Evolutionary conservation across 1,140 invertebrate species (phyloP).

Genomic region (Nymphalis io): DNA sequence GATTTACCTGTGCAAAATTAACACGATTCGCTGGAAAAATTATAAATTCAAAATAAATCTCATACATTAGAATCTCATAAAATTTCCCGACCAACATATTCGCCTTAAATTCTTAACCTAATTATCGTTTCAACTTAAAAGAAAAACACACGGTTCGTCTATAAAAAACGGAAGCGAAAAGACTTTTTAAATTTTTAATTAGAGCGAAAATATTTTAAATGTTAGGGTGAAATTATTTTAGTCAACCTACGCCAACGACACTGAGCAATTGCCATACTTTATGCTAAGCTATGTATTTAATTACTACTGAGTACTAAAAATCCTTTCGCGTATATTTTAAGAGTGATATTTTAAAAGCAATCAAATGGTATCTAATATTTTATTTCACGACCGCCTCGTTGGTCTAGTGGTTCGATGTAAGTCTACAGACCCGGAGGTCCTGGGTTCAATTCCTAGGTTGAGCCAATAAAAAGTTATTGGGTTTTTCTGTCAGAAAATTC

Average conservation of each 20-base stretch:
- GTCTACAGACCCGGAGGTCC: no score
- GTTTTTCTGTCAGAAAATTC: no score
- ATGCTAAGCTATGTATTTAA: slow-evolving; percentile 66
- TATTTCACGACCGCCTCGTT: neutral
- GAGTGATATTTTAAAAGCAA: slow-evolving; percentile 47
- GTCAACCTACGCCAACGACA: slow-evolving; percentile 44
- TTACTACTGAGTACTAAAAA: slow-evolving; percentile 61
- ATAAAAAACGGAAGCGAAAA: neutral
- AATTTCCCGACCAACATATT: no score
- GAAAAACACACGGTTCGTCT: neutral
- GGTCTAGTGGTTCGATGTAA: no score
- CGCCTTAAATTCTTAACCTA: neutral
- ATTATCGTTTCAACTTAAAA: neutral
- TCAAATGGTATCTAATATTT: slow-evolving; percentile 19
- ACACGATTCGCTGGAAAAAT: no score
- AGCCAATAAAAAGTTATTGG: no score
- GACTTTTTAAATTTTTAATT: slow-evolving; percentile 6
- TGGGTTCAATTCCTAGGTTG: no score
- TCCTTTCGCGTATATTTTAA: slow-evolving; percentile 47
- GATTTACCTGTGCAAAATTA: no score
- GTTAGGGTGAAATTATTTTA: slow-evolving; percentile 36
- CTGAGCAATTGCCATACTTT: slow-evolving; percentile 67
- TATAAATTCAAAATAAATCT: no score
- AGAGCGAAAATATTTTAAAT: slow-evolving; percentile 37
- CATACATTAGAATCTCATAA: no score